A percentile compares a stretch with the other conserved stretches of the same genome.
phyloP scores from a whole-genome alignment of 2,888 invertebrate species.

The Acholoe squamosa region DNA sequence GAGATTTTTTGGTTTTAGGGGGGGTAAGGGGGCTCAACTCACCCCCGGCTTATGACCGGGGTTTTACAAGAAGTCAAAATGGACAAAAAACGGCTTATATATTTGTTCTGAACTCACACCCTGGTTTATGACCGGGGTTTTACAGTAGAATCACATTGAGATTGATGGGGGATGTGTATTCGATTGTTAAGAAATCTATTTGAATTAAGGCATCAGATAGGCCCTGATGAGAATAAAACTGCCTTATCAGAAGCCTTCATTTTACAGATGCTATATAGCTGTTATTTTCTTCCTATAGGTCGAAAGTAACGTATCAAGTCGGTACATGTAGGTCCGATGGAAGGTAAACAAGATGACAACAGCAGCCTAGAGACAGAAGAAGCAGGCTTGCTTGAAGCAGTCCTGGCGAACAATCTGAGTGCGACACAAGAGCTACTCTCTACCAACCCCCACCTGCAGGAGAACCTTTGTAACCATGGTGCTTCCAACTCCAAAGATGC shows the following conservation, averaged over 20 bases:
- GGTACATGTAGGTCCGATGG: slow-evolving; percentile 16
- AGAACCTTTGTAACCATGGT: neutral
- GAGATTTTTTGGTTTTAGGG: too few species aligned
- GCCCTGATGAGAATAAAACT: too few species aligned
- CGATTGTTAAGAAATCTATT: too few species aligned
- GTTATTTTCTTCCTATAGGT: neutral
- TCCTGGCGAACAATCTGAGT: neutral
- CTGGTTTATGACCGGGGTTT: too few species aligned
- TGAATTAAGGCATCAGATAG: too few species aligned
- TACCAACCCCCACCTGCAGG: neutral
- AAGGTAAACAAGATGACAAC: slow-evolving; percentile 20
- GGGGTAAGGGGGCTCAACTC: too few species aligned
- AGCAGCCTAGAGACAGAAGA: neutral
- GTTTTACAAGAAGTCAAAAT: too few species aligned
- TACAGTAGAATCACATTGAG: too few species aligned
- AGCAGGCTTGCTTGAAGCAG: neutral
- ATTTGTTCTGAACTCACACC: too few species aligned
- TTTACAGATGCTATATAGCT: neutral
- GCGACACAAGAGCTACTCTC: neutral
- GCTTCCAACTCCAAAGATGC: neutral
- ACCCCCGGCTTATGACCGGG: too few species aligned
- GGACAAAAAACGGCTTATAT: too few species aligned
- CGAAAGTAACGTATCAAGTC: neutral
- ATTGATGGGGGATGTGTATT: too few species aligned
- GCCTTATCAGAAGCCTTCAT: neutral